Evolutionary conservation across 2,888 invertebrate genomes (phyloP).

Genomic region (Ectemnius lituratus): DNA sequence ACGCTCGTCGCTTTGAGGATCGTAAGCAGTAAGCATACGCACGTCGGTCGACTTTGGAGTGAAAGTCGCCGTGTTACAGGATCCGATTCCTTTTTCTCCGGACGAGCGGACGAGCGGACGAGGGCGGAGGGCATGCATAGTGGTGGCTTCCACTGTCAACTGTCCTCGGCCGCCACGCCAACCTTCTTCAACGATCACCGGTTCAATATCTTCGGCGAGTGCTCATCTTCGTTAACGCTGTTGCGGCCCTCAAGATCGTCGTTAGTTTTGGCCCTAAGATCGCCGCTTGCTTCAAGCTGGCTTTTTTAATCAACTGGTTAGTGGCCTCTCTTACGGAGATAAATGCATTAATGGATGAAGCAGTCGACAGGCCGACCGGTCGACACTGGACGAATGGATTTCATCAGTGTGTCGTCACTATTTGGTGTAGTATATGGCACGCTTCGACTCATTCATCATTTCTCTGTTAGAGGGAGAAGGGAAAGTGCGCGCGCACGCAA

Average conservation of each 20-base stretch:
- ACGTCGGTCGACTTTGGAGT: conserved; percentile 48
- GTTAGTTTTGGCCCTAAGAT: background rate
- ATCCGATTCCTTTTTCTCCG: conserved; percentile 18
- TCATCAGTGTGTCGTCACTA: background rate
- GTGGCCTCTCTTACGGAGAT: background rate
- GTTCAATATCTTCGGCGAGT: background rate
- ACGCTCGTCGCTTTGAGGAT: conserved; percentile 19
- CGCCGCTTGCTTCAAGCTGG: no score
- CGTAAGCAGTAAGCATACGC: conserved; percentile 29
- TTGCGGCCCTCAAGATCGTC: background rate
- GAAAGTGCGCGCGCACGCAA: background rate
- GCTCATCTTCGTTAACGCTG: background rate
- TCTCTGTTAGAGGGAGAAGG: conserved; percentile 1
- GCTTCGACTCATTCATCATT: background rate
- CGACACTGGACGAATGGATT: conserved; percentile 25
- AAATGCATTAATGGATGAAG: conserved; percentile 43
- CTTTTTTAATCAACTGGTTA: no score
- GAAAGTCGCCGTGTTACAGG: conserved; percentile 44
- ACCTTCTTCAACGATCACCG: background rate
- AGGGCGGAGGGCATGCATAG: no score
- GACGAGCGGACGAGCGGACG: no score
- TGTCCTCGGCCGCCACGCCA: background rate
- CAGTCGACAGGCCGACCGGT: background rate
- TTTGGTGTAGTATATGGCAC: background rate
- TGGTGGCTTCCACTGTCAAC: no score